Percentiles rank a stretch among this genome's conserved stretches.
Evolutionary conservation across 2,888 invertebrate genomes (phyloP).

Genomic region (Amphimallon solstitiale): DNA sequence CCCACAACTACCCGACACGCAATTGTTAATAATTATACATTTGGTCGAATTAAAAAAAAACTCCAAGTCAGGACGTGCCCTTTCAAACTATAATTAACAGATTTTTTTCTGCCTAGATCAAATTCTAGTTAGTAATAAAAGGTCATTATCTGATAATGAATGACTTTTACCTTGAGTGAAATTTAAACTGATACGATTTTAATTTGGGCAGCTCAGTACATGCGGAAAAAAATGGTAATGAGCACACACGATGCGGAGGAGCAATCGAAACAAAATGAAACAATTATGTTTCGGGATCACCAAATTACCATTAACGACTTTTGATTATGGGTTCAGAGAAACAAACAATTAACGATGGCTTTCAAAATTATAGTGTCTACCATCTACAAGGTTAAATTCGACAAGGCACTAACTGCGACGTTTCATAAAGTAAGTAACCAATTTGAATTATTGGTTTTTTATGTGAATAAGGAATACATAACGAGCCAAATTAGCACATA

Average conservation of each 20-base stretch:
- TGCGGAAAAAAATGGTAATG: background rate
- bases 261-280: conserved; percentile 7
- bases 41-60: conserved; percentile 18
- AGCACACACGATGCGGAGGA: background rate
- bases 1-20: conserved; percentile 46
- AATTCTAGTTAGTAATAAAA: conserved; percentile 15
- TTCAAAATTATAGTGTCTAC: conserved; percentile 35
- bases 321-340: conserved; percentile 34
- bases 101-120: conserved; percentile 1
- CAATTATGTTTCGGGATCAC: conserved; percentile 13
- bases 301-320: conserved; percentile 33
- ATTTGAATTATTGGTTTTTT: no score
- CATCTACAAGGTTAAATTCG: conserved; percentile 15
- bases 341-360: conserved; percentile 34
- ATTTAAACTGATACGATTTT: conserved; percentile 29
- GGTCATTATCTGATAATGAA: conserved; percentile 28
- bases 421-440: background rate
- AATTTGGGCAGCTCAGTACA: conserved; percentile 1
- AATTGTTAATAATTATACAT: conserved; percentile 44
- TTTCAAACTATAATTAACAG: conserved; percentile 21
- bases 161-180: conserved; percentile 8
- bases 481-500: no score
- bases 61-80: conserved; percentile 13
- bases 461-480: no score
- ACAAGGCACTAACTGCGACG: background rate